Percentiles rank a stretch among this genome's conserved stretches.
Evolutionary conservation across 2,797 vertebrate species (phyloP).

Genomic region (Hydrophis major): DNA sequence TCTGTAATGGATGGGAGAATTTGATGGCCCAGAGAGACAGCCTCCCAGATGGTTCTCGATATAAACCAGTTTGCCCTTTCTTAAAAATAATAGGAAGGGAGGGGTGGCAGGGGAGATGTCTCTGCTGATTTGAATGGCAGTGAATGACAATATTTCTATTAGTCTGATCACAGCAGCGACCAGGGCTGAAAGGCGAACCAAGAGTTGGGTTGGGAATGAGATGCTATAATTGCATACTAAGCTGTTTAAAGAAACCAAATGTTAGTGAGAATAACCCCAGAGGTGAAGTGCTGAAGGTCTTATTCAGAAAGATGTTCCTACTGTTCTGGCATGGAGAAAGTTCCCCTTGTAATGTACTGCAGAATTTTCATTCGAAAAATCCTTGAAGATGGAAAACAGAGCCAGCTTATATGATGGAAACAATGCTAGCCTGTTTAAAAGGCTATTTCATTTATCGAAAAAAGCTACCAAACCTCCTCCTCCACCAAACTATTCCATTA

Average conservation of each 20-base stretch:
- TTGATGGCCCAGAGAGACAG: slow-evolving; percentile 79
- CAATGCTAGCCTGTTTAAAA: neutral
- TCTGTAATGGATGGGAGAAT: slow-evolving; percentile 78
- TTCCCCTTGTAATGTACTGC: slow-evolving; percentile 58
- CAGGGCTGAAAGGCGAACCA: slow-evolving; percentile 58
- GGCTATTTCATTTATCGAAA: neutral
- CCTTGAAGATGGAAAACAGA: slow-evolving; percentile 47
- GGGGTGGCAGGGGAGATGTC: slow-evolving; percentile 49
- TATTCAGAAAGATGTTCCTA: slow-evolving; percentile 23
- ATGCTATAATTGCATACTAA: slow-evolving; percentile 61
- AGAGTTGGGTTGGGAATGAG: slow-evolving; percentile 54
- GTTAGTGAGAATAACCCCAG: slow-evolving; percentile 55
- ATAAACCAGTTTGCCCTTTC: slow-evolving; percentile 70
- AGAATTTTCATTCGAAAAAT: slow-evolving; percentile 56
- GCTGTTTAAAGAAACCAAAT: slow-evolving; percentile 62
- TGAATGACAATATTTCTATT: slow-evolving; percentile 58
- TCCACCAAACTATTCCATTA: neutral
- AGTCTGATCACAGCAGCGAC: slow-evolving; percentile 55
- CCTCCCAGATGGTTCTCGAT: slow-evolving; percentile 80
- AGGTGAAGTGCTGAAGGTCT: slow-evolving; percentile 66
- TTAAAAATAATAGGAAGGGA: neutral
- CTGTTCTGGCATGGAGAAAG: slow-evolving; percentile 43
- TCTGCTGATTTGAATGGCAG: slow-evolving; percentile 58
- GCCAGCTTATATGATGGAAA: neutral
- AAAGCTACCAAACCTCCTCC: neutral